phyloP scores from a whole-genome alignment of 2,797 vertebrate genomes.

The Chiroxiphia lanceolata region DNA sequence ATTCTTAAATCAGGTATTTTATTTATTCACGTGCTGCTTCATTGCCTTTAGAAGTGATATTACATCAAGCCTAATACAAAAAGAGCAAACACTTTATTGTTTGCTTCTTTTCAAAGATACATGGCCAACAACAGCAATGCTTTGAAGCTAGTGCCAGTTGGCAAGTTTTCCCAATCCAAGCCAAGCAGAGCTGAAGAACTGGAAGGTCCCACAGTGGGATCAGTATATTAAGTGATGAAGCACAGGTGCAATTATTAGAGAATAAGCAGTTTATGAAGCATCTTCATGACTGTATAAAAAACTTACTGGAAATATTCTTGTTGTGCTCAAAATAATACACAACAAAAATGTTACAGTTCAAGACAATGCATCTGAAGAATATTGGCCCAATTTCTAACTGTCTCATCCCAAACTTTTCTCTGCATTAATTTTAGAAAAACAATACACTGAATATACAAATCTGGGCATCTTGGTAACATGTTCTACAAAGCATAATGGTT shows the following conservation, averaged over 20 bases:
- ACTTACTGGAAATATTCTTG: neutral
- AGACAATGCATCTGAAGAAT: neutral
- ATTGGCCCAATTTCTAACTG: neutral
- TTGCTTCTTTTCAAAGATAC: neutral
- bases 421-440: constrained; percentile 8
- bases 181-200: neutral
- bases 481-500: neutral
- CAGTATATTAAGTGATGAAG: neutral
- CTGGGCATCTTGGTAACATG: constrained; percentile 26
- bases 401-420: neutral
- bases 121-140: neutral
- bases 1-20: neutral
- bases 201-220: neutral
- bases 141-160: neutral
- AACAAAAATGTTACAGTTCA: neutral
- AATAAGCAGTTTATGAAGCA: neutral
- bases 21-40: neutral
- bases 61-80: neutral
- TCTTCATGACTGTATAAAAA: neutral
- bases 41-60: neutral
- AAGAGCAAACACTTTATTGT: neutral
- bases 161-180: neutral
- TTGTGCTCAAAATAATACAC: neutral
- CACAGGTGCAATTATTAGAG: neutral
- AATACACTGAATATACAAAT: neutral